phyloP scores from a whole-genome alignment of 2,888 invertebrate genomes.

The Nemurella pictetii region DNA sequence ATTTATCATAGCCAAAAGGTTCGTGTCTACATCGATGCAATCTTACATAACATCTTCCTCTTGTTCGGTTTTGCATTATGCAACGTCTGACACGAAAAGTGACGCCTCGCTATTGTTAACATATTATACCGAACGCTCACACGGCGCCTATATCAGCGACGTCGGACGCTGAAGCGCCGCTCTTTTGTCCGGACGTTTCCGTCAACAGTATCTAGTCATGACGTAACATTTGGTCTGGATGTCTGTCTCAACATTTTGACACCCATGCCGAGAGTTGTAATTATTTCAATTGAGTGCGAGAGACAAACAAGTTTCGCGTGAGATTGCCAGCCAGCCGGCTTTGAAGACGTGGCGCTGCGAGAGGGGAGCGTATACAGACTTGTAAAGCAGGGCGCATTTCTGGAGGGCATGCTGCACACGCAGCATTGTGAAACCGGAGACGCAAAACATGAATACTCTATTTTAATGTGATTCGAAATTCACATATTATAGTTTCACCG shows the following conservation, averaged over 20 bases:
- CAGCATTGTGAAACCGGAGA: constrained; percentile 8
- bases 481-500: neutral
- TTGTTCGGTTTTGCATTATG: neutral
- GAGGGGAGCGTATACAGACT: neutral
- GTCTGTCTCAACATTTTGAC: neutral
- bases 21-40: neutral
- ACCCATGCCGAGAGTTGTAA: neutral
- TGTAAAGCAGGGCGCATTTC: neutral
- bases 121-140: neutral
- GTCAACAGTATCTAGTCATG: neutral
- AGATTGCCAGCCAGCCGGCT: no score
- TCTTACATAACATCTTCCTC: neutral
- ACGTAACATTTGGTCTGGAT: neutral
- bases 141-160: neutral
- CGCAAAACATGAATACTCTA: constrained; percentile 5
- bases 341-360: neutral
- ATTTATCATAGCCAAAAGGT: neutral
- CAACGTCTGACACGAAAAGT: neutral
- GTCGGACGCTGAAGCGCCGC: neutral
- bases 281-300: neutral
- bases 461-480: constrained; percentile 9
- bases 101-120: neutral
- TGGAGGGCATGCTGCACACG: neutral
- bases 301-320: neutral
- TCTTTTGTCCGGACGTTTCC: neutral